Evolutionary conservation across 2,888 invertebrate genomes (phyloP).

Genomic region (Drosophila ochracea): DNA sequence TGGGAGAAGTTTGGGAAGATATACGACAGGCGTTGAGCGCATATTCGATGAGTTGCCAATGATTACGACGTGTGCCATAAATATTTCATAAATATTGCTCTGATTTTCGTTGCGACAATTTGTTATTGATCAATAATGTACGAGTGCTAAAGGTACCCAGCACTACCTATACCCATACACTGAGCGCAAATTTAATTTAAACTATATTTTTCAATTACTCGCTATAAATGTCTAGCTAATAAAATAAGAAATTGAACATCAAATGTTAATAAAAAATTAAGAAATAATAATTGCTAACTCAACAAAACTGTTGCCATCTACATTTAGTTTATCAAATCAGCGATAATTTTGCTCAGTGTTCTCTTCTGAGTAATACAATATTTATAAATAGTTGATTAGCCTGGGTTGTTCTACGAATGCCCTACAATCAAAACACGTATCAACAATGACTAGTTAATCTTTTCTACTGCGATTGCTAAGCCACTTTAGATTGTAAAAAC

Average conservation of each 20-base stretch:
- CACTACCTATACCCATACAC: constrained; percentile 30
- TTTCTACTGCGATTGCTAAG: constrained; percentile 2
- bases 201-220: rapidly evolving
- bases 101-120: constrained; percentile 77
- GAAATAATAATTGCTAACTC: not conserved
- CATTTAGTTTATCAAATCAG: not conserved
- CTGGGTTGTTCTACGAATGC: constrained; percentile 25
- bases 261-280: not conserved
- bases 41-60: constrained; percentile 77
- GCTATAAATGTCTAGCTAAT: not conserved
- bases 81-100: constrained; percentile 80
- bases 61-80: constrained; percentile 80
- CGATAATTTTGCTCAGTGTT: constrained; percentile 27
- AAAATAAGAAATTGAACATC: not conserved
- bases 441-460: not conserved
- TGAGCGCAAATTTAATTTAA: constrained; percentile 17
- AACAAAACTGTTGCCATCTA: not conserved
- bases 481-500: constrained; percentile 33
- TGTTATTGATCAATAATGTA: constrained; percentile 77
- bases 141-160: constrained; percentile 30
- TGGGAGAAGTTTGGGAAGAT: constrained; percentile 77
- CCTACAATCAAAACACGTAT: constrained; percentile 17
- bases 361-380: not conserved
- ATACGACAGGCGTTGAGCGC: constrained; percentile 66
- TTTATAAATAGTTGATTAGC: not conserved